These are phyloP conservation scores for Sceloporus undulatus DNA, from an alignment of 2,113 vertebrate species.

Conservation along the genomic window DNA sequence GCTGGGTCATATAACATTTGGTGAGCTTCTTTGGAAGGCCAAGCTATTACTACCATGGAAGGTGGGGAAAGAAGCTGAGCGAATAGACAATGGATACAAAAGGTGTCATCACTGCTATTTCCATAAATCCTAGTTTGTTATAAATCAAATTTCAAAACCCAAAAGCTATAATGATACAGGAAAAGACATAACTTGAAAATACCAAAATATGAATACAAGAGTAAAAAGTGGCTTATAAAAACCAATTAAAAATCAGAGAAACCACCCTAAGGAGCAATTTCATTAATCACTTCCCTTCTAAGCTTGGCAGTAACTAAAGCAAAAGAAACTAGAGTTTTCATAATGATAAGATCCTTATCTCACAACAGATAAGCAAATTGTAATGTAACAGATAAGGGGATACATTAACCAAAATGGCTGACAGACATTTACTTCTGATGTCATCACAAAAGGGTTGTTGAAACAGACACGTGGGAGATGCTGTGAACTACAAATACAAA, in stretches of 20 bases:
- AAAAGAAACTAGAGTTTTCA: not conserved
- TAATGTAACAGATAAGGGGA: not conserved
- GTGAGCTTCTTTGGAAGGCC: not conserved
- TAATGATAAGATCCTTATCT: constrained; percentile 7
- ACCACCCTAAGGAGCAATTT: not conserved
- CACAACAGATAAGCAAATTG: constrained; percentile 1
- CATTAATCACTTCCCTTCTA: constrained; percentile 15
- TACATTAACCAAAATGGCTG: not conserved
- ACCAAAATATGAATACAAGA: not conserved
- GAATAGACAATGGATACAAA: not conserved
- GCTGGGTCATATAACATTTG: not conserved
- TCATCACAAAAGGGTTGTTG: not conserved
- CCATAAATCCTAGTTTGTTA: not conserved
- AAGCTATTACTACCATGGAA: not conserved
- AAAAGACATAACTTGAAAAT: not conserved
- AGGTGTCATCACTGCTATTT: not conserved
- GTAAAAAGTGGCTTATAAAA: not conserved
- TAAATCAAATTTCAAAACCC: not conserved
- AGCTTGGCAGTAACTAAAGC: not conserved
- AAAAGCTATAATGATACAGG: not conserved
- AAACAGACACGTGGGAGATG: not conserved
- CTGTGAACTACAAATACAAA: not conserved
- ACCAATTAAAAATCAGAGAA: constrained; percentile 9
- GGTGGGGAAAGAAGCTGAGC: not conserved
- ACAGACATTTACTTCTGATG: not conserved